Conservation (phyloP, 2,888 invertebrate species). For the Rhogogaster chlorosoma region DNA sequence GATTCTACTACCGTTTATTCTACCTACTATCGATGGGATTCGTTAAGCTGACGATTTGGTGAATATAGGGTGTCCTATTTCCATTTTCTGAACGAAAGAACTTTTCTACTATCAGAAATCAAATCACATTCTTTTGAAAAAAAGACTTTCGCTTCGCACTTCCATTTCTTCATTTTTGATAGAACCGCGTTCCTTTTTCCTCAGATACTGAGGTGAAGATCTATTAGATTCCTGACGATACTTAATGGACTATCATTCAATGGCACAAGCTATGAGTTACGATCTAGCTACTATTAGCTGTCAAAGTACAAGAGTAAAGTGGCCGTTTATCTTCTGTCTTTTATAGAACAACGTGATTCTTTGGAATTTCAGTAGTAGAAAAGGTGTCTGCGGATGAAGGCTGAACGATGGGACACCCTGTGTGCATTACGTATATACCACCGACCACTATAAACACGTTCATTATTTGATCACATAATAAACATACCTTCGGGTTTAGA, state of each 20-base stretch:
- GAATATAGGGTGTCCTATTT: not conserved
- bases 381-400: not conserved
- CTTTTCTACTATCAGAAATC: not conserved
- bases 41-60: not conserved
- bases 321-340: not conserved
- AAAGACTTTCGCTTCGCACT: not conserved
- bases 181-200: too few species aligned
- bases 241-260: not conserved
- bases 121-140: not conserved
- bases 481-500: not conserved
- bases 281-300: not conserved
- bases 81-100: not conserved
- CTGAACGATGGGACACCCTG: not conserved
- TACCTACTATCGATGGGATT: not conserved
- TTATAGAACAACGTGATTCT: not conserved
- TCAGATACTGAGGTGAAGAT: not conserved
- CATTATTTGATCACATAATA: not conserved
- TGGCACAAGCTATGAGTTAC: not conserved
- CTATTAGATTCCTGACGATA: not conserved
- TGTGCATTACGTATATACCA: not conserved
- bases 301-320: not conserved
- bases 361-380: not conserved
- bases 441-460: not conserved
- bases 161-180: not conserved
- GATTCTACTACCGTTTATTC: constrained; percentile 1